Evolutionary conservation across 2,797 vertebrate species (phyloP), one percentile per base, ranked within the genome.

Genomic region (Cercopithecus mitis): DNA sequence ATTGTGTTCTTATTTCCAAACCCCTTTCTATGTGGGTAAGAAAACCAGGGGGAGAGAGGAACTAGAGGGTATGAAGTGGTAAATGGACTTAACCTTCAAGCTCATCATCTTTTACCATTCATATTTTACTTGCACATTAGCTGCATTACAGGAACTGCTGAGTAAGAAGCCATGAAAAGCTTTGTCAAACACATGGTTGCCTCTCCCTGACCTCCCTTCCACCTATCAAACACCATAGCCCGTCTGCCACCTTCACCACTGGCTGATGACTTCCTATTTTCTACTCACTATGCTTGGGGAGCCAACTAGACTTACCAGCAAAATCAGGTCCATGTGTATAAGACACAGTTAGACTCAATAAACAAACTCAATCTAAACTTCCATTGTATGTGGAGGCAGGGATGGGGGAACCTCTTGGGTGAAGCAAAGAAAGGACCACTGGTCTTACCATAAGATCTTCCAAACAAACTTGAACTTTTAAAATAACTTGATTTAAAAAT

Each of bases 121-220:
- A 88, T 81, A 76, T 90, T 97, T 96, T 57, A 81, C 73, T 93
- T 75, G n/a, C 39, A 47, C 33, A 4, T n/a, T 75, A n/a, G 73
- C 57, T 61, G 36, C 2, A 2, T 19, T 11, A 57, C 0, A 0
- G 55, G 96, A 98, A 97, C 39, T 30, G 30, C 95, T 57, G 95
- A 97, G 88, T 91, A 93, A 98, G 96, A 84, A 15, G 10, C 52
- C 15, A 94, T 86, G 79, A 70, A 75, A 61, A 24, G 45, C 91
- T 95, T 45, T 90, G 61, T 81, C 87, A 27, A 61, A 58, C 7
- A 3, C 39, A 19, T 15, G 91, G 30, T 50, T 95, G 25, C 64
- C 22, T 3, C 67, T 17, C 1, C 19, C 30, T 85, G 67, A 11
- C 19, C 25, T 86, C 25, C n/a, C 3, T 17, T 8, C 9, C 30